Evolutionary conservation across 1,140 invertebrate genomes (phyloP), one percentile per base, ranked within the genome.

Genomic region (Eupristina koningsbergeri): DNA sequence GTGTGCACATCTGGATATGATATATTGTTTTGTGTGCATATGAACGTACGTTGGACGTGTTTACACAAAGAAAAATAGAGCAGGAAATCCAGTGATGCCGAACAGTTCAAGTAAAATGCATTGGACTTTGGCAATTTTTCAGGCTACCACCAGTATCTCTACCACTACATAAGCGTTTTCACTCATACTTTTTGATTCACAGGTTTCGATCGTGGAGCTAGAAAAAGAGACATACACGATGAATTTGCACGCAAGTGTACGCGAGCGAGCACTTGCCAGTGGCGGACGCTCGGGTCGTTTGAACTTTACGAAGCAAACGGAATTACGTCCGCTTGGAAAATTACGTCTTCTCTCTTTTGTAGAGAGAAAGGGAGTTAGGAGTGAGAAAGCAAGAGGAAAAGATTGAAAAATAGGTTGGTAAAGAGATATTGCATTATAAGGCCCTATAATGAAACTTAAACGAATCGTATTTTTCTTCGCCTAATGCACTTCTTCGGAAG

Each of bases 281-380:
- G 22, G 36, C 69, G 80, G 71, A 75, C 71, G 69, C 81, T 77
- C 61, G 81, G 81, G 74, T 83, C 82, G 76, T 83, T 83, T 83
- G 82, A 83, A 79, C 75, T 83, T 83, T 83, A 83, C 82, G 75
- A 83, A 83, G 82, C 82, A 83, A 83, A 83, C 82, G 82, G 76
- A 83, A 83, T 83, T 83, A 83, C 76, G 77, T 80, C 83, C 76
- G 69, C 83, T 84, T 29, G 76, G 83, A 64, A 79, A 83, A 83
- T 75, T 84, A 80, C 69, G n/a, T 53, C 53, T 61, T 19, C 64
- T 61, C 36, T 17, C 45, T 83, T 61, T 63, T 83, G 61, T 71
- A 69, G 45, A 77, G 34, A 47, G 41, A 36, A 69, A 45, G 47
- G n/a, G 74, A 34, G 45, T 26, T 41, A n/a, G 11, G 45, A 58